Conservation (phyloP, 2,113 vertebrate species). For the Crypturellus undulatus region DNA sequence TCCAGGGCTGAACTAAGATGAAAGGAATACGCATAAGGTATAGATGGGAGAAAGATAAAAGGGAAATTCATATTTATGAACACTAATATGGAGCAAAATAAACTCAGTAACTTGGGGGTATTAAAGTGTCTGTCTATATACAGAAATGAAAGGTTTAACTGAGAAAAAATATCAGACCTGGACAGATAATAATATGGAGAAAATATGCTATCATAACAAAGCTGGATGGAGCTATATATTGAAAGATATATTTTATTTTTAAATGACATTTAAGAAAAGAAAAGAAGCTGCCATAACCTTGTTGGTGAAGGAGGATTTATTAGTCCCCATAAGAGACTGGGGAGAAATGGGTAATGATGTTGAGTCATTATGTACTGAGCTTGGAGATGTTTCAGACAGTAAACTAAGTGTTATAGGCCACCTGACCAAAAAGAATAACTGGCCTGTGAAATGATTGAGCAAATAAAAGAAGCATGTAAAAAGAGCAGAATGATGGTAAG, state of each 20-base stretch:
- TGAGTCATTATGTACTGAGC: slow-evolving; percentile 35
- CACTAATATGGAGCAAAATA: slow-evolving; percentile 40
- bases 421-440: slow-evolving; percentile 65
- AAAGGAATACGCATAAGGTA: slow-evolving; percentile 11
- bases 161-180: not conserved
- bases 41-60: slow-evolving; percentile 55
- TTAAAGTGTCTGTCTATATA: slow-evolving; percentile 9
- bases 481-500: slow-evolving; percentile 1
- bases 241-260: slow-evolving; percentile 38
- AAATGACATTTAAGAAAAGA: not conserved
- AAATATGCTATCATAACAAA: slow-evolving; percentile 33
- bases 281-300: slow-evolving; percentile 22
- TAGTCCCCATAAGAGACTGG: slow-evolving; percentile 7
- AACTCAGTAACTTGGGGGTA: not conserved
- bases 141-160: slow-evolving; percentile 9
- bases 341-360: slow-evolving; percentile 22
- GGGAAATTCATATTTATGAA: slow-evolving; percentile 25
- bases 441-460: slow-evolving; percentile 60
- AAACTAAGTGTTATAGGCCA: slow-evolving; percentile 63
- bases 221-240: not conserved
- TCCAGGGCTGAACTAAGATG: not conserved
- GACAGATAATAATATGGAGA: not conserved
- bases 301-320: slow-evolving; percentile 57
- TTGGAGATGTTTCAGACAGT: slow-evolving; percentile 65
- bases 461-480: slow-evolving; percentile 49